Conservation (phyloP, 35 echinoderm and acorn worm species). For the Anneissia japonica region DNA sequence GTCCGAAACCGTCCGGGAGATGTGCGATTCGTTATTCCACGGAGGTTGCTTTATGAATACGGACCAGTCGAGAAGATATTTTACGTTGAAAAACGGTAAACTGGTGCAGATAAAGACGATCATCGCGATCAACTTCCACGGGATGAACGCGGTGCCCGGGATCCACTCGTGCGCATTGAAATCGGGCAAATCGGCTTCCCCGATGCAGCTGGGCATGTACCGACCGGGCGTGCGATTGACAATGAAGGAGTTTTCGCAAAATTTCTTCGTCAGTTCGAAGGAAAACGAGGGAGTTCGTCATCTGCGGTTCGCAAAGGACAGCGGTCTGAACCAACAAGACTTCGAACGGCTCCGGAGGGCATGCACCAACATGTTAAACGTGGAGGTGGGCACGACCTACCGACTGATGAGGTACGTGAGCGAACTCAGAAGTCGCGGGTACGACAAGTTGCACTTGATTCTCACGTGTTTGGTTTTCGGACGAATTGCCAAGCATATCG, state of each 20-base stretch:
- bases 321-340: not conserved
- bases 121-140: not conserved
- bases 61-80: not conserved
- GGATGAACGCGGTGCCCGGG: too few relatives aligned
- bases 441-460: not conserved
- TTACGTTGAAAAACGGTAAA: not conserved
- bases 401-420: not conserved
- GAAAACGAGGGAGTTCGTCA: too few relatives aligned
- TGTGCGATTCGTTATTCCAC: not conserved
- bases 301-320: too few relatives aligned
- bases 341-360: not conserved
- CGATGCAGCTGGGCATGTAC: too few relatives aligned
- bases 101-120: not conserved
- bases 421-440: not conserved
- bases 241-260: too few relatives aligned
- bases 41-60: not conserved
- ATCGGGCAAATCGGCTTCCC: too few relatives aligned
- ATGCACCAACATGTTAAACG: not conserved
- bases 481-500: not conserved
- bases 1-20: not conserved
- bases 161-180: too few relatives aligned
- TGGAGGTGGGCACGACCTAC: not conserved
- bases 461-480: not conserved
- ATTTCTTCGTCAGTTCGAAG: too few relatives aligned
- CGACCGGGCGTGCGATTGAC: too few relatives aligned